Evolutionary conservation across 2,797 vertebrate genomes (phyloP), one percentile per base, ranked within the genome.

Genomic region (Antrozous pallidus): DNA sequence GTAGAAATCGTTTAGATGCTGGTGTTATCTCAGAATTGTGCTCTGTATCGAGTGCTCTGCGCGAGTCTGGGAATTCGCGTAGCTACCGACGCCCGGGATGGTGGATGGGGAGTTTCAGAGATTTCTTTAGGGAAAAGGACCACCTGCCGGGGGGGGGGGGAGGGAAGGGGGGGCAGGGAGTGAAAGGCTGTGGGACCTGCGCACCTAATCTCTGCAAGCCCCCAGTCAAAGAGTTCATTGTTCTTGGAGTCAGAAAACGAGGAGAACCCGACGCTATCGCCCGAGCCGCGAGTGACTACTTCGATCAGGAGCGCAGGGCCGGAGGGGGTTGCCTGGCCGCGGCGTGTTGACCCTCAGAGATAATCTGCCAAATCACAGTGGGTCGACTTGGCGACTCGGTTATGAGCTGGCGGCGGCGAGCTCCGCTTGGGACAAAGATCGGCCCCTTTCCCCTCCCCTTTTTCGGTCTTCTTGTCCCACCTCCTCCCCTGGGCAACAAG

Each of bases 311-410:
- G 87, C 98, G 97, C 98, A 97, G 98, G 87, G 42, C 92, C 7
- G 6, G 54, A 38, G 85, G 71, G 63, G 74, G 91, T 77, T 69
- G 97, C 93, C 94, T 65, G 58, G 91, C 95, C 96, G 92, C 96
- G 92, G 97, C 87, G 96, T 98, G 98, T 98, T 98, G 98, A 98
- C 98, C 98, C 98, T 98, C 94, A 58, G 95, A 98, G 98, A 99
- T 99, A 98, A 99, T 98, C 97, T 87, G 94, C 97, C 91, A 77
- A 96, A 97, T 95, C 63, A 94, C 96, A 96, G 93, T 87, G 95
- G 97, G 98, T 98, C 98, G 98, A 98, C 98, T 98, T 98, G 98
- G 98, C 96, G 98, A 99, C 98, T 54, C 94, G 97, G 98, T 95
- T 98, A 98, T 98, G 98, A 98, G 96, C 95, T 86, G 97, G 97